Evolutionary conservation across 2,113 vertebrate genomes (phyloP).

Genomic region (Poeciliopsis retropinna): DNA sequence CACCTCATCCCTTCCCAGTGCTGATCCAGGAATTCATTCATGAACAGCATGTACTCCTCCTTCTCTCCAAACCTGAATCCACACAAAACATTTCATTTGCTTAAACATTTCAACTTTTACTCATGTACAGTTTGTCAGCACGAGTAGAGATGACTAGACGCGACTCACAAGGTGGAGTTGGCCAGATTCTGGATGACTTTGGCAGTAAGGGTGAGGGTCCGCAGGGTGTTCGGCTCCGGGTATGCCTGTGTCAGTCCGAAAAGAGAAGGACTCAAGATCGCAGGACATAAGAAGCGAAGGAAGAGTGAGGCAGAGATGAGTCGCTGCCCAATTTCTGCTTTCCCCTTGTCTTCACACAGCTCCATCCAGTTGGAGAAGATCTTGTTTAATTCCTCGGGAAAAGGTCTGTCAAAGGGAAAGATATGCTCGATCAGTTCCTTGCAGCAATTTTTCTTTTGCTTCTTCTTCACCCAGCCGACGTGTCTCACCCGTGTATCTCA

Average conservation of each 20-base stretch:
- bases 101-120: neutral
- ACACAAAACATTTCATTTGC: neutral
- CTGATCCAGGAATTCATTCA: slow-evolving; percentile 91
- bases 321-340: slow-evolving; percentile 83
- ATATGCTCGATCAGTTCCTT: neutral
- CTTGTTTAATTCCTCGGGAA: slow-evolving; percentile 87
- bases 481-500: slow-evolving; percentile 81
- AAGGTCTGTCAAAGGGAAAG: slow-evolving; percentile 73
- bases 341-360: slow-evolving; percentile 80
- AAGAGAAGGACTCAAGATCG: slow-evolving; percentile 92
- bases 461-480: neutral
- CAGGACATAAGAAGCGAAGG: slow-evolving; percentile 92
- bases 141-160: too few relatives aligned
- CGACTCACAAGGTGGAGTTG: slow-evolving; percentile 89
- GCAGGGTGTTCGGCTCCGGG: slow-evolving; percentile 84
- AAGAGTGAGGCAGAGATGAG: slow-evolving; percentile 94
- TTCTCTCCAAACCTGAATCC: slow-evolving; percentile 92
- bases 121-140: neutral
- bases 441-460: neutral
- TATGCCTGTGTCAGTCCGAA: slow-evolving; percentile 90
- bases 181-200: slow-evolving; percentile 97
- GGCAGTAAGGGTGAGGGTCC: slow-evolving; percentile 90
- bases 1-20: slow-evolving; percentile 85
- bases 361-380: slow-evolving; percentile 90
- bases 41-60: slow-evolving; percentile 96